Percentiles rank a stretch among this genome's conserved stretches.
phyloP scores from a whole-genome alignment of 2,888 invertebrate genomes.

The Xanthostigma xanthostigma region DNA sequence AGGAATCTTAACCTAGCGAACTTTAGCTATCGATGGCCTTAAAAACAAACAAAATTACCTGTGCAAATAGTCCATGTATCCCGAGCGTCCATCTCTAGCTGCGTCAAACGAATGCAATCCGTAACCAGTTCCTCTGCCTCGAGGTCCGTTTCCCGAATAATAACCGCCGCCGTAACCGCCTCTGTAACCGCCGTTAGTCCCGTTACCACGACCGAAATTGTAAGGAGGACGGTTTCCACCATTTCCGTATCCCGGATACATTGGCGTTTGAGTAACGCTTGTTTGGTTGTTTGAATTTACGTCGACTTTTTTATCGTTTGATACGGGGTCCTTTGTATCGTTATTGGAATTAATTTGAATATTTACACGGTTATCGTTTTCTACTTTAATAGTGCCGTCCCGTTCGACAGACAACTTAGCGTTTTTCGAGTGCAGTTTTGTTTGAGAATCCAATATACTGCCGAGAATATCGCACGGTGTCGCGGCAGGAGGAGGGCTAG shows the following conservation, averaged over 20 bases:
- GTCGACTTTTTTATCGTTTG: constrained; percentile 7
- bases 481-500: constrained; percentile 29
- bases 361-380: constrained; percentile 18
- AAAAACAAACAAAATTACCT: background rate
- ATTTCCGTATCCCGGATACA: constrained; percentile 45
- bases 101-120: background rate
- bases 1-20: too few species aligned
- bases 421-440: constrained; percentile 50
- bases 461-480: constrained; percentile 45
- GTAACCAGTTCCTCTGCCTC: constrained; percentile 1
- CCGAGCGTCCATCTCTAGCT: constrained; percentile 5
- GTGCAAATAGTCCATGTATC: constrained; percentile 11
- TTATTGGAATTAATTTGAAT: constrained; percentile 3
- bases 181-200: constrained; percentile 10
- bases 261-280: constrained; percentile 36
- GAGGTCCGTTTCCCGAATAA: constrained; percentile 1
- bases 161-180: constrained; percentile 5
- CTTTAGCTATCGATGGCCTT: background rate
- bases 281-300: constrained; percentile 8
- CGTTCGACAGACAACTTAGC: constrained; percentile 39
- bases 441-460: constrained; percentile 54
- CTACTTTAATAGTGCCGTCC: constrained; percentile 46
- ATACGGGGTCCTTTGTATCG: background rate
- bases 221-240: constrained; percentile 22
- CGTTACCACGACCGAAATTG: constrained; percentile 19